Evolutionary conservation across 2,797 vertebrate species (phyloP).

Genomic region (Prionace glauca): DNA sequence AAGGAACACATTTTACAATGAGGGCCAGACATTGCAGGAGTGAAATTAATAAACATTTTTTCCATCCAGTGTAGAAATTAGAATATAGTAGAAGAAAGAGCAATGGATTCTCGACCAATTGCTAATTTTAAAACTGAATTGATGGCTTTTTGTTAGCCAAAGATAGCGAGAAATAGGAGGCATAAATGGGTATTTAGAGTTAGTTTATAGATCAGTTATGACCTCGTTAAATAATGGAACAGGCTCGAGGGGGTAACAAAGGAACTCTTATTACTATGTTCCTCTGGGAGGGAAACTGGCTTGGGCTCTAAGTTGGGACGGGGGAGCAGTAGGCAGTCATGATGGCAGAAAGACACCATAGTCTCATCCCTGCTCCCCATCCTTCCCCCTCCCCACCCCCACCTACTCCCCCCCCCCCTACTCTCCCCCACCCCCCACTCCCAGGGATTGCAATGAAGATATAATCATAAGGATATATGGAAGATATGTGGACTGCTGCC

Average conservation of each 20-base stretch:
- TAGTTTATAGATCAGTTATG: neutral
- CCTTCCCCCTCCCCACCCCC: neutral
- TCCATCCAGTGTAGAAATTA: neutral
- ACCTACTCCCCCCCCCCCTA: too few species aligned
- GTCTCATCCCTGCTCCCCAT: neutral
- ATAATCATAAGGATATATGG: neutral
- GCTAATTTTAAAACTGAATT: neutral
- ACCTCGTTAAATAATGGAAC: neutral
- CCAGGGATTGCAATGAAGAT: neutral
- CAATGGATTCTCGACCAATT: neutral
- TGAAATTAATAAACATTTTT: neutral
- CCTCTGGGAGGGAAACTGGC: neutral
- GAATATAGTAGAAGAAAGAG: too few species aligned
- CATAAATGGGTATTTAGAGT: neutral
- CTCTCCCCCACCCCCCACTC: too few species aligned
- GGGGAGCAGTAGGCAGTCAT: neutral
- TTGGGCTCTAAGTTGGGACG: too few species aligned
- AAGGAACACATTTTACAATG: neutral
- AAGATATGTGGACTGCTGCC: neutral
- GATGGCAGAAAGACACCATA: neutral
- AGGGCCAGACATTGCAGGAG: neutral
- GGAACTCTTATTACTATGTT: neutral
- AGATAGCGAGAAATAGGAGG: neutral
- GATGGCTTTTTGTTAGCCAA: neutral
- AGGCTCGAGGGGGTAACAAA: too few species aligned